A percentile compares a stretch with the other conserved stretches of the same genome.
phyloP scores from a whole-genome alignment of 2,797 vertebrate genomes.

The Acanthiza pusilla region DNA sequence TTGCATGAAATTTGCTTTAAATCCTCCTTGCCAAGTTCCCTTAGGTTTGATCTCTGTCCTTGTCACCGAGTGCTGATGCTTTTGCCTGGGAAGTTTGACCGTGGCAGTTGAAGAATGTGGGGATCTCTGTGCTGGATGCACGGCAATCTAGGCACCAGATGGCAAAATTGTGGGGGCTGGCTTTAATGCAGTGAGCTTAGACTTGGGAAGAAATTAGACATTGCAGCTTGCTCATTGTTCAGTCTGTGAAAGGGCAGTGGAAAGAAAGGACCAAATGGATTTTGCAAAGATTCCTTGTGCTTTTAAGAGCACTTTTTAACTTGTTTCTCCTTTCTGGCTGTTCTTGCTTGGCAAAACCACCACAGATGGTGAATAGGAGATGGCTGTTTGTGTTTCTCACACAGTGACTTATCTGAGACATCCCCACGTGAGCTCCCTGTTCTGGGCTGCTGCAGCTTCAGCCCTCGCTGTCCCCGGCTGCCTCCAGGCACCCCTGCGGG shows the following conservation, averaged over 20 bases:
- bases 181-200: background rate
- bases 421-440: background rate
- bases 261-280: background rate
- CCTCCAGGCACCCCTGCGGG: background rate
- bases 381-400: background rate
- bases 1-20: background rate
- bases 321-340: background rate
- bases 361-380: background rate
- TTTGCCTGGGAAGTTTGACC: background rate
- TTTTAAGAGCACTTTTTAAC: background rate
- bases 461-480: background rate
- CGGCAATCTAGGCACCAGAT: background rate
- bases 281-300: background rate
- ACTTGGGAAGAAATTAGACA: background rate
- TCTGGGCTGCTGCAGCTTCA: background rate
- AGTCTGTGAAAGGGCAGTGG: background rate
- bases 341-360: background rate
- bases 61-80: background rate
- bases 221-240: background rate
- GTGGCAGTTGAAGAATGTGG: background rate
- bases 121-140: background rate
- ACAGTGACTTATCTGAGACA: background rate
- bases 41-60: background rate
- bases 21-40: background rate
- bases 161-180: constrained; percentile 39